A percentile compares a stretch with the other conserved stretches of the same genome.
Conservation (phyloP, 2,888 invertebrate genomes). For the Brachypterus glaber region DNA sequence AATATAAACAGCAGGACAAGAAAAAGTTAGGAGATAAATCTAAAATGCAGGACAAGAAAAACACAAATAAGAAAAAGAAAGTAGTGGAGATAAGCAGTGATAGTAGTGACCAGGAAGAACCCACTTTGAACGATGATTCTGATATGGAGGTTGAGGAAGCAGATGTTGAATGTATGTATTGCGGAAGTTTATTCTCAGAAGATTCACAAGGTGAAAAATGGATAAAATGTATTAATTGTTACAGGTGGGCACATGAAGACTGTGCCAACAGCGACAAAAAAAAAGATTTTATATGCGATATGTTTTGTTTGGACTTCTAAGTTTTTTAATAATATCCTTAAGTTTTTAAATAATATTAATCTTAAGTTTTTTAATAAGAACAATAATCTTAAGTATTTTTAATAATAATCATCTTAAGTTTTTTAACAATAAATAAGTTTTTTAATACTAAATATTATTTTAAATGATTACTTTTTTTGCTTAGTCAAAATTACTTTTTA, state of each 20-base stretch:
- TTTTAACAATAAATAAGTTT: no score
- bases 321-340: no score
- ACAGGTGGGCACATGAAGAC: conserved; percentile 9
- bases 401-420: conserved; percentile 5
- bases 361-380: conserved; percentile 3
- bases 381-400: conserved; percentile 4
- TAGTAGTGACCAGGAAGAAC: not conserved
- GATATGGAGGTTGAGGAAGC: conserved; percentile 4
- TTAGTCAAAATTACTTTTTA: no score
- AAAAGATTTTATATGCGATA: conserved; percentile 8
- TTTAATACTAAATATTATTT: no score
- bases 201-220: conserved; percentile 11
- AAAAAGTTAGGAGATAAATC: not conserved
- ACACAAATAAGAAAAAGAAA: not conserved
- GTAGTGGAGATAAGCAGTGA: not conserved
- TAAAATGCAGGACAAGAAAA: not conserved
- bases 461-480: no score
- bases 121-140: conserved; percentile 2
- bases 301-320: no score
- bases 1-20: no score
- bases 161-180: conserved; percentile 7
- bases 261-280: conserved; percentile 8
- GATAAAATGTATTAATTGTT: conserved; percentile 9
- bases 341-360: no score
- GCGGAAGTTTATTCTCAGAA: conserved; percentile 7